phyloP scores from a whole-genome alignment of 2,888 invertebrate genomes.

The Oligia strigilis region DNA sequence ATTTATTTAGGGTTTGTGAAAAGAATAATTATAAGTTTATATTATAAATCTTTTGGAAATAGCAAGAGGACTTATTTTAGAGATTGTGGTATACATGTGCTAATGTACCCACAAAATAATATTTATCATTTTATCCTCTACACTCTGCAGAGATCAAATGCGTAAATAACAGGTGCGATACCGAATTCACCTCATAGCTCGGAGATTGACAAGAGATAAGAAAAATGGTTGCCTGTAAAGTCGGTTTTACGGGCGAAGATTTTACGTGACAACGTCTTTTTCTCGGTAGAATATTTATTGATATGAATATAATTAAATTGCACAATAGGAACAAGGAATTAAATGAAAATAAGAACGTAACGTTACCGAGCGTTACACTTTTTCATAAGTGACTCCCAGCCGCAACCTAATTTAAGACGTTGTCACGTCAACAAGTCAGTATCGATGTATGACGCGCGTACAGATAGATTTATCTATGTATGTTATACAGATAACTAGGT shows the following conservation, averaged over 20 bases:
- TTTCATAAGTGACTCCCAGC: too few relatives aligned
- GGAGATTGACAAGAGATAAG: slow-evolving; percentile 37
- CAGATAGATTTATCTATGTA: slow-evolving; percentile 22
- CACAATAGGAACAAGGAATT: too few relatives aligned
- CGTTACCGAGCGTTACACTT: too few relatives aligned
- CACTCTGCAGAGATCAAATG: slow-evolving; percentile 10
- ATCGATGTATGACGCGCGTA: slow-evolving; percentile 6
- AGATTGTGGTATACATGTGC: not conserved
- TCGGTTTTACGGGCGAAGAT: too few relatives aligned
- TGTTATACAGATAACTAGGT: slow-evolving; percentile 37
- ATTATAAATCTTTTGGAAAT: not conserved
- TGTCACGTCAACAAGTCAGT: slow-evolving; percentile 1
- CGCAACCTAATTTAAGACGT: too few relatives aligned
- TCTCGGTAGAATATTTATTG: too few relatives aligned
- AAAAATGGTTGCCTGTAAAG: too few relatives aligned
- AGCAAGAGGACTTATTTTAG: not conserved
- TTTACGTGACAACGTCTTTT: too few relatives aligned
- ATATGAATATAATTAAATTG: too few relatives aligned
- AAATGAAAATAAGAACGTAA: too few relatives aligned
- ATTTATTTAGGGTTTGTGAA: not conserved
- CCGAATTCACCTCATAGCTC: slow-evolving; percentile 10
- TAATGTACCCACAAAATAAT: not conserved
- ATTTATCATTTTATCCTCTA: slow-evolving; percentile 6
- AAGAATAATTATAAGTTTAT: not conserved
- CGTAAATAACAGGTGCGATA: slow-evolving; percentile 27